These are phyloP conservation scores for Drosophila pullipes DNA, from an alignment of 2,888 invertebrate genomes.

Conservation along the genomic window DNA sequence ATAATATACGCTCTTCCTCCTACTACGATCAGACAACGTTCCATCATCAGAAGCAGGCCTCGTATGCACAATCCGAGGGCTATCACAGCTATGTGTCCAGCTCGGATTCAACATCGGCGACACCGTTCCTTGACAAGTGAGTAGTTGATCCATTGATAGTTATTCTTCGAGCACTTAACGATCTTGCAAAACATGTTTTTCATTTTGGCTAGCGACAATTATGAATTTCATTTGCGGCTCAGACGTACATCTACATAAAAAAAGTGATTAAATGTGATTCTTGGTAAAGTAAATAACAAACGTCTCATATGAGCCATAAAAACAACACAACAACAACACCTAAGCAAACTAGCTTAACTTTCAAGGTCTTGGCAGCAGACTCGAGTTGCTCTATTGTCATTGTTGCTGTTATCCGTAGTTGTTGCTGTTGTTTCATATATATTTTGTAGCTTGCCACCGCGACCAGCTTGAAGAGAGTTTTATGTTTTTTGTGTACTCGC, in stretches of 20 bases:
- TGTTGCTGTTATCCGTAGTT: constrained; percentile 18
- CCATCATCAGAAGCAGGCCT: constrained; percentile 90
- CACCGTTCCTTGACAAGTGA: constrained; percentile 91
- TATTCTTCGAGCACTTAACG: background rate
- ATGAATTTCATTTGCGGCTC: constrained; percentile 57
- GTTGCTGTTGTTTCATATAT: constrained; percentile 9
- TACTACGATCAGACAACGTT: constrained; percentile 87
- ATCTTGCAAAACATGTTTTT: constrained; percentile 58
- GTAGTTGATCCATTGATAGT: constrained; percentile 36
- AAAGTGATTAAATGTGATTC: constrained; percentile 74
- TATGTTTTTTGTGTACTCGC: constrained; percentile 18
- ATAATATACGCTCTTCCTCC: constrained; percentile 88
- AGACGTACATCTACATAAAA: constrained; percentile 30
- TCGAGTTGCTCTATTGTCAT: constrained; percentile 60
- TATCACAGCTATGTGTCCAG: constrained; percentile 93
- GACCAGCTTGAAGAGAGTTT: constrained; percentile 50
- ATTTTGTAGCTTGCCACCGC: constrained; percentile 43
- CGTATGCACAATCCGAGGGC: constrained; percentile 92
- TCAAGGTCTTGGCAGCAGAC: constrained; percentile 68
- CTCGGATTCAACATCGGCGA: constrained; percentile 91
- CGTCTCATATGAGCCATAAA: constrained; percentile 60
- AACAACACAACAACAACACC: constrained; percentile 35
- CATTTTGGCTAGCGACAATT: constrained; percentile 71
- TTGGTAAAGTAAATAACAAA: constrained; percentile 68
- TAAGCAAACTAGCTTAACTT: constrained; percentile 69